A percentile compares a stretch with the other conserved stretches of the same genome.
phyloP scores from a whole-genome alignment of 64 coral and sea anemone species.

The Montipora foliosa region DNA sequence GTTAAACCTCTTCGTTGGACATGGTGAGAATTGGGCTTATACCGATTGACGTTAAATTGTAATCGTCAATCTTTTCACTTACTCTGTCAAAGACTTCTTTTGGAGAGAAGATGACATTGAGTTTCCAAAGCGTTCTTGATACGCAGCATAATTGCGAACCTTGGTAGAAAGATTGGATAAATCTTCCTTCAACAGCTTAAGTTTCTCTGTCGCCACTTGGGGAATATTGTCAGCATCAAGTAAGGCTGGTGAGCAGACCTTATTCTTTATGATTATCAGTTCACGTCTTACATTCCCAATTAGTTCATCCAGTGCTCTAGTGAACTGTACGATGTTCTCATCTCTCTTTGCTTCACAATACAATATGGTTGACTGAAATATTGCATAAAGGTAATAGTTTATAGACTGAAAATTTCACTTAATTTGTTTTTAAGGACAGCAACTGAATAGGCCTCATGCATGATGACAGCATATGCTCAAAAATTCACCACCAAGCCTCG shows the following conservation, averaged over 20 bases:
- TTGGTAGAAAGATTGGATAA: conserved; percentile 72
- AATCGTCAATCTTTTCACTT: conserved; percentile 2
- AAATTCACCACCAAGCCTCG: too few species aligned
- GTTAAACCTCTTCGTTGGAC: too few species aligned
- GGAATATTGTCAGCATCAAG: conserved; percentile 92
- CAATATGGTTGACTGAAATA: conserved; percentile 85
- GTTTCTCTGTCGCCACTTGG: conserved; percentile 84
- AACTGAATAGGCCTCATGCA: too few species aligned
- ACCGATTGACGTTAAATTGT: too few species aligned
- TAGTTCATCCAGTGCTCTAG: conserved; percentile 77
- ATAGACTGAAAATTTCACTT: neutral
- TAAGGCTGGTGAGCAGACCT: conserved; percentile 76
- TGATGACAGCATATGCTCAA: too few species aligned
- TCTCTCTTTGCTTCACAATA: conserved; percentile 96
- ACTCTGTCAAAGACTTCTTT: conserved; percentile 84
- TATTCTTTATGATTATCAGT: conserved; percentile 83
- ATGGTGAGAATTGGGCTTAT: too few species aligned
- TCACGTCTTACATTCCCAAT: conserved; percentile 83
- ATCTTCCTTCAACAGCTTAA: conserved; percentile 88
- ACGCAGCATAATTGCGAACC: conserved; percentile 77
- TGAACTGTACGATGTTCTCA: conserved; percentile 88
- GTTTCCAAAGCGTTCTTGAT: conserved; percentile 91
- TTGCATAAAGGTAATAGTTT: neutral
- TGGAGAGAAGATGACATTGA: conserved; percentile 89
- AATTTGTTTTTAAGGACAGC: neutral